These are phyloP conservation scores for Colletes gigas DNA, from an alignment of 1,140 invertebrate species.

Conservation along the genomic window DNA sequence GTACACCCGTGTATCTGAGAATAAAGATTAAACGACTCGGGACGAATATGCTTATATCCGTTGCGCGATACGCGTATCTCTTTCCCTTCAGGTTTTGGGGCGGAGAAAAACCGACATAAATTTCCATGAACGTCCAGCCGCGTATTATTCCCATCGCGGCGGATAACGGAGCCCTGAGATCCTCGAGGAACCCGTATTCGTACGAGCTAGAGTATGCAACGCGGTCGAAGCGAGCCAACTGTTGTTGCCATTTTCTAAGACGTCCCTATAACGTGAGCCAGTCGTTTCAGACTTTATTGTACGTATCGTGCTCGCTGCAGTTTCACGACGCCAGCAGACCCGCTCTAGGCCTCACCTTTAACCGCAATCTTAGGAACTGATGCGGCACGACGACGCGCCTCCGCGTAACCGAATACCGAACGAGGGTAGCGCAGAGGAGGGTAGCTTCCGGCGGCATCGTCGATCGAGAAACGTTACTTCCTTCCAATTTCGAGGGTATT, in stretches of 20 bases:
- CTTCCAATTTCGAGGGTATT: conserved; percentile 23
- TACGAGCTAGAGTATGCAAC: neutral
- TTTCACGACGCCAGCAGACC: neutral
- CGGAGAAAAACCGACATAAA: conserved; percentile 3
- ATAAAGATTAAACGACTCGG: conserved; percentile 18
- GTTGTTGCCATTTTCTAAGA: conserved; percentile 19
- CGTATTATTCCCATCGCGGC: neutral
- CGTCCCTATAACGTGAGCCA: neutral
- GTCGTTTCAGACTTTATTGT: conserved; percentile 36
- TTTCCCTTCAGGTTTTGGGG: neutral
- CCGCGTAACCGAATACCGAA: conserved; percentile 3
- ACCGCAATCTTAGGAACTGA: conserved; percentile 13
- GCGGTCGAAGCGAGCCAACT: conserved; percentile 4
- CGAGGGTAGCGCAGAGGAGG: neutral
- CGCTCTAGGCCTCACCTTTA: neutral
- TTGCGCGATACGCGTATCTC: neutral
- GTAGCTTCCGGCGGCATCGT: neutral
- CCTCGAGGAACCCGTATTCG: neutral
- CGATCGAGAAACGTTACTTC: conserved; percentile 24
- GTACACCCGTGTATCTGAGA: neutral
- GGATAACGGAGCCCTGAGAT: neutral
- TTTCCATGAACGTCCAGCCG: conserved; percentile 3
- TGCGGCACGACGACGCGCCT: neutral
- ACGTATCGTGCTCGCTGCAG: neutral
- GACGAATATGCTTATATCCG: neutral